These are phyloP conservation scores for Spatula clypeata DNA, from an alignment of 2,797 vertebrate genomes.

Conservation along the genomic window DNA sequence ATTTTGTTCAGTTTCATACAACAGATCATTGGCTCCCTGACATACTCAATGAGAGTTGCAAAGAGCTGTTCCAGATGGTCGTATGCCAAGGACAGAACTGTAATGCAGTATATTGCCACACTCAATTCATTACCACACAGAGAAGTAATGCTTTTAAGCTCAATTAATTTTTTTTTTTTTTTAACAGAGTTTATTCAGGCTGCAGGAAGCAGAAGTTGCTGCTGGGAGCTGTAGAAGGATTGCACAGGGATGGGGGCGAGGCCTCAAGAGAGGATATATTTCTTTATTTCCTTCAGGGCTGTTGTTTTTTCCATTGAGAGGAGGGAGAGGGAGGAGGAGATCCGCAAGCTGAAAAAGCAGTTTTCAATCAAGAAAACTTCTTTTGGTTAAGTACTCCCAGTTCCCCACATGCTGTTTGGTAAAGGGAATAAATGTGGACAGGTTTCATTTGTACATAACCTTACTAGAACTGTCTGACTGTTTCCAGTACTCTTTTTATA, in stretches of 20 bases:
- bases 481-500: slow-evolving; percentile 69
- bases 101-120: slow-evolving; percentile 66
- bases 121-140: slow-evolving; percentile 72
- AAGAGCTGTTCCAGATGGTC: slow-evolving; percentile 72
- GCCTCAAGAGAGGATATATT: slow-evolving; percentile 75
- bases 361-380: slow-evolving; percentile 76
- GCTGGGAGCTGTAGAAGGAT: slow-evolving; percentile 64
- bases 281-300: slow-evolving; percentile 76
- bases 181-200: slow-evolving; percentile 67
- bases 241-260: slow-evolving; percentile 57
- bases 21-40: slow-evolving; percentile 61
- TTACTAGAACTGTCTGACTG: slow-evolving; percentile 72
- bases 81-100: slow-evolving; percentile 61
- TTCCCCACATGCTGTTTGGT: slow-evolving; percentile 67
- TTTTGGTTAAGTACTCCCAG: slow-evolving; percentile 74
- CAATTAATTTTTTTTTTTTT: slow-evolving; percentile 40
- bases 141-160: slow-evolving; percentile 68
- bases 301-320: slow-evolving; percentile 77
- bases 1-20: slow-evolving; percentile 48
- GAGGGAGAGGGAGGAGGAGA: slow-evolving; percentile 64
- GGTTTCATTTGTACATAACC: slow-evolving; percentile 77
- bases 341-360: slow-evolving; percentile 76
- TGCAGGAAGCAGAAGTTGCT: slow-evolving; percentile 71
- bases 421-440: slow-evolving; percentile 70
- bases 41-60: slow-evolving; percentile 1